Evolutionary conservation across 2,113 vertebrate genomes (phyloP).

Genomic region (Trinectes maculatus): DNA sequence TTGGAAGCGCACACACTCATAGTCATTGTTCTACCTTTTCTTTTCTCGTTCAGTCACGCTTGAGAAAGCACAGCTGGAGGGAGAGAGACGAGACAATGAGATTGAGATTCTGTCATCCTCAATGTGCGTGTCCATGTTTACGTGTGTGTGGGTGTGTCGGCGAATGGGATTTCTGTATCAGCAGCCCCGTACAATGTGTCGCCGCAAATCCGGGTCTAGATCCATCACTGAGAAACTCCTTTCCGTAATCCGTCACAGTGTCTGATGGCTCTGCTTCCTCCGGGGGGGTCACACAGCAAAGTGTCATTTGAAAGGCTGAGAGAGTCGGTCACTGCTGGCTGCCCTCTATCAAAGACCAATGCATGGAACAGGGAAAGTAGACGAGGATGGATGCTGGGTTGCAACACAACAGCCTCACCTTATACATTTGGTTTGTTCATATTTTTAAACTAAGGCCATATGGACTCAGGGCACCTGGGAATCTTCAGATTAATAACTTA

Average conservation of each 20-base stretch:
- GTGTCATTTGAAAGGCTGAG: conserved; percentile 42
- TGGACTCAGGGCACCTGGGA: too few species aligned
- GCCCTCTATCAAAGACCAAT: conserved; percentile 42
- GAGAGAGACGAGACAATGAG: conserved; percentile 9
- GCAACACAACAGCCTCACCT: background rate
- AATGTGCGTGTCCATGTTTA: conserved; percentile 17
- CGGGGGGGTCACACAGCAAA: conserved; percentile 21
- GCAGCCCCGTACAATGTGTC: conserved; percentile 40
- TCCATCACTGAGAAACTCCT: conserved; percentile 48
- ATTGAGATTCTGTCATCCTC: conserved; percentile 16
- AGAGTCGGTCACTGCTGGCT: conserved; percentile 37
- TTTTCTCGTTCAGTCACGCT: conserved; percentile 16
- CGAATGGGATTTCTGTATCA: conserved; percentile 40
- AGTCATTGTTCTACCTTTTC: conserved; percentile 7
- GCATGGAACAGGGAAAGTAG: conserved; percentile 1
- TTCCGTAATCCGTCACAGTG: conserved; percentile 51
- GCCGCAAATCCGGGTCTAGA: conserved; percentile 53
- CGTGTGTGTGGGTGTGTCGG: background rate
- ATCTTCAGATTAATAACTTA: too few species aligned
- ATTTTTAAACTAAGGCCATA: conserved; percentile 8
- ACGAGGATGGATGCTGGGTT: conserved; percentile 2
- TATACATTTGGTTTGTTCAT: background rate
- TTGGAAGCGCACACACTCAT: background rate
- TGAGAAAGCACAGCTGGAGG: conserved; percentile 2
- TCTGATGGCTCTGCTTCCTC: conserved; percentile 37